phyloP scores from a whole-genome alignment of 1,140 invertebrate genomes.

The Lineus longissimus region DNA sequence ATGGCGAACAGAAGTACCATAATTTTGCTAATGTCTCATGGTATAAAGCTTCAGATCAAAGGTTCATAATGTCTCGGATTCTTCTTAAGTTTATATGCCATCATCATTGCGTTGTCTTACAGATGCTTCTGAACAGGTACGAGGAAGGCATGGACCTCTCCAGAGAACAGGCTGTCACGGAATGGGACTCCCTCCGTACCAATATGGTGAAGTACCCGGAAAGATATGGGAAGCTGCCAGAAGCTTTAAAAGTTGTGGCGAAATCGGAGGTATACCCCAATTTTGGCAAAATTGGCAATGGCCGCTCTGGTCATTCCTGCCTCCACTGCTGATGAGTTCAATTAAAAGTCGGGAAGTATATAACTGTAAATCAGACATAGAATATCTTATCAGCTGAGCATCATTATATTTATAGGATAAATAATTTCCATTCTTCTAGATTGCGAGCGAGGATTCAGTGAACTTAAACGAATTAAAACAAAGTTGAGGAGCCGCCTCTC shows the following conservation, averaged over 20 bases:
- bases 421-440: background rate
- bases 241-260: background rate
- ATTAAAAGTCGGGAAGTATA: background rate
- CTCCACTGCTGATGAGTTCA: background rate
- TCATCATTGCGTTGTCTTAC: background rate
- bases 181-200: background rate
- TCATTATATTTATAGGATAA: too few species aligned
- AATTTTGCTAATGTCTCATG: too few species aligned
- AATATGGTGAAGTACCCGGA: background rate
- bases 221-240: background rate
- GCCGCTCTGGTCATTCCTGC: background rate
- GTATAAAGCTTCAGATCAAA: too few species aligned
- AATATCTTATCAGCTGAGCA: too few species aligned
- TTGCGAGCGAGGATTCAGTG: constrained; percentile 1
- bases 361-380: background rate
- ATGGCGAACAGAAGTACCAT: too few species aligned
- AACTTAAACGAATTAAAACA: constrained; percentile 6
- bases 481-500: background rate
- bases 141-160: background rate
- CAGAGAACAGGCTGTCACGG: background rate
- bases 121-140: background rate
- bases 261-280: background rate
- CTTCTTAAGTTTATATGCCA: too few species aligned
- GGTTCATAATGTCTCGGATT: too few species aligned
- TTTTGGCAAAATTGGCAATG: background rate